Evolutionary conservation across 2,113 vertebrate species (phyloP).

Genomic region (Camelus bactrianus): DNA sequence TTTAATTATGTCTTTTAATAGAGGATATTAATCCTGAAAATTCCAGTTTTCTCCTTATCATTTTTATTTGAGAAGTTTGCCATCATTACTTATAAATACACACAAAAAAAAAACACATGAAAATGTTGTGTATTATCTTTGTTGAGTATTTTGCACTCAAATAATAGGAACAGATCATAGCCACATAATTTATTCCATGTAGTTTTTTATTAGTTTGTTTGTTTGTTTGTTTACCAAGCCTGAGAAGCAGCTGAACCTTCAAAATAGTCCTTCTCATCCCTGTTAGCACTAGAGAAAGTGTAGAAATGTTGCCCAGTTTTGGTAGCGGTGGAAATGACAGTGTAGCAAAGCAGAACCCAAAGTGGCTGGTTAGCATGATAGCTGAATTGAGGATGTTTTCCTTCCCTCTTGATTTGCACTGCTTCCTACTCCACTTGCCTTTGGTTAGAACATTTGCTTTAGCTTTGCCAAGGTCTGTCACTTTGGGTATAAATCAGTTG

Average conservation of each 20-base stretch:
- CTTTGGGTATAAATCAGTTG: not conserved
- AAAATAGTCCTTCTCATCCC: not conserved
- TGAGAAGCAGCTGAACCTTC: not conserved
- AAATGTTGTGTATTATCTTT: not conserved
- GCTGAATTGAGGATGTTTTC: not conserved
- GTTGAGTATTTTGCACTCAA: not conserved
- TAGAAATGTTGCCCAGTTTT: not conserved
- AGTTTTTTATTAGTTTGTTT: not conserved
- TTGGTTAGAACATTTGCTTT: slow-evolving; percentile 1
- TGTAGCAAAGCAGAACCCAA: not conserved
- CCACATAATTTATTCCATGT: not conserved
- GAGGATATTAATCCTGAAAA: not conserved
- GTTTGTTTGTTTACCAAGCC: not conserved
- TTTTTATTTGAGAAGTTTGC: not conserved
- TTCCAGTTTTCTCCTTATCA: not conserved
- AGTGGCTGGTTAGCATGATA: not conserved
- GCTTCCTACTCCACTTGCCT: not conserved
- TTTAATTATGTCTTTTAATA: not conserved
- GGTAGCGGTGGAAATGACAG: not conserved
- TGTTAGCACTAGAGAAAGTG: not conserved
- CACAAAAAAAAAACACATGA: not conserved
- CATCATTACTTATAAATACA: not conserved
- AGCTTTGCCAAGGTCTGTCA: slow-evolving; percentile 34
- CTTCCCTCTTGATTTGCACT: not conserved
- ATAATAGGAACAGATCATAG: not conserved